Evolutionary conservation across 2,797 vertebrate species (phyloP).

Genomic region (Sebastes matsubarae): DNA sequence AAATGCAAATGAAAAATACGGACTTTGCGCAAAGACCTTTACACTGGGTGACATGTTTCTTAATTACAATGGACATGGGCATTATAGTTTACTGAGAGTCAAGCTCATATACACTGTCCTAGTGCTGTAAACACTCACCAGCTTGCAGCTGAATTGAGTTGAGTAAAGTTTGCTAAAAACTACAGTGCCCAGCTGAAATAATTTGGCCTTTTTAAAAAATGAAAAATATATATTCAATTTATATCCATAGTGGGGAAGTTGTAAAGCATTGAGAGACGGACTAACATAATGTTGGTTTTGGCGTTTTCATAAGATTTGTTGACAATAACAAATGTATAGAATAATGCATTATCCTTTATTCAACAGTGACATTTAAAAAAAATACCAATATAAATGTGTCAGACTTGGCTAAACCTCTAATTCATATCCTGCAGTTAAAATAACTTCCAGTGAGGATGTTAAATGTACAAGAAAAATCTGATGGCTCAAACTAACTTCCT

Average conservation of each 20-base stretch:
- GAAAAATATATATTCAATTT: not conserved
- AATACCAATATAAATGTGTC: conserved; percentile 27
- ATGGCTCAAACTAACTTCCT: not conserved
- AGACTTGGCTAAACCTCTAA: conserved; percentile 22
- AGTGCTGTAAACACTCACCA: not conserved
- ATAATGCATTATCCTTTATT: conserved; percentile 23
- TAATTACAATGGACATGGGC: not conserved
- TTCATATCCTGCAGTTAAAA: conserved; percentile 1
- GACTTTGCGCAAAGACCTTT: too few relatives aligned
- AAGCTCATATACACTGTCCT: not conserved
- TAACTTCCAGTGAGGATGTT: not conserved
- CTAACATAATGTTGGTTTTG: not conserved
- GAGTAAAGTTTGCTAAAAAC: not conserved
- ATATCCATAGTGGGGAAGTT: not conserved
- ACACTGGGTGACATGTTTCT: not conserved
- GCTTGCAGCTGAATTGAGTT: not conserved
- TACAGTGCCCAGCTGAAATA: not conserved
- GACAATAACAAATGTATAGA: not conserved
- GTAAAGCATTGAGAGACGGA: not conserved
- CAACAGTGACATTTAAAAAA: conserved; percentile 4
- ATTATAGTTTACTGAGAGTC: not conserved
- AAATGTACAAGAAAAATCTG: not conserved
- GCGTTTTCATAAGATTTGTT: not conserved
- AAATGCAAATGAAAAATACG: too few relatives aligned
- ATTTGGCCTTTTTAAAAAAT: not conserved